These are phyloP conservation scores for Uria aalge DNA, from an alignment of 2,113 vertebrate genomes.

Conservation along the genomic window DNA sequence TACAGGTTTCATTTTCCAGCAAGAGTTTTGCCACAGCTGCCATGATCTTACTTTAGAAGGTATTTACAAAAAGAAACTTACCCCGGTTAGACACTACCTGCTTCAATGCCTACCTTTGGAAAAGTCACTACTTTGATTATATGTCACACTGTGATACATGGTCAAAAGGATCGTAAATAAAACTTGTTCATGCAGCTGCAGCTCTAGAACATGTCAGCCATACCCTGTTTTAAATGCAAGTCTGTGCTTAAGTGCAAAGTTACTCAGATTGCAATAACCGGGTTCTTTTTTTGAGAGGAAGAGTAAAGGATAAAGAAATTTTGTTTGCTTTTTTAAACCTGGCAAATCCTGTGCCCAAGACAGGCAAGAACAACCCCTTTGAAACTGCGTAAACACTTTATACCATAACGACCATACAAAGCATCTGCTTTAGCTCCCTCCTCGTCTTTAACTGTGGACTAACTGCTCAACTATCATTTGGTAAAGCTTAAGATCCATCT, in stretches of 20 bases:
- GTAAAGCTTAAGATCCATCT: neutral
- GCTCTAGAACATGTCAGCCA: neutral
- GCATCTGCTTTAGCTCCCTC: neutral
- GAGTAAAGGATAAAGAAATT: neutral
- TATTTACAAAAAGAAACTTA: neutral
- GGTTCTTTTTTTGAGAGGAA: neutral
- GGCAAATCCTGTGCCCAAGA: neutral
- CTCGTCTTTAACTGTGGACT: neutral
- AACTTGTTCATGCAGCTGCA: neutral
- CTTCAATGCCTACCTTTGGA: neutral
- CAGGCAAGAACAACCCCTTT: fast-evolving
- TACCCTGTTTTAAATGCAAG: neutral
- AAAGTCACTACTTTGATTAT: neutral
- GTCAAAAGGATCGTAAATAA: neutral
- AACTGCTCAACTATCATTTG: neutral
- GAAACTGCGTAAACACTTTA: neutral
- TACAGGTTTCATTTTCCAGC: neutral
- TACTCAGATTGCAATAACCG: neutral
- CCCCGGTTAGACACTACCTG: fast-evolving
- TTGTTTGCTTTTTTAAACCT: neutral
- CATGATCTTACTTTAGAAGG: neutral
- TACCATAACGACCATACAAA: neutral
- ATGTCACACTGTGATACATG: neutral
- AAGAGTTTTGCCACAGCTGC: neutral
- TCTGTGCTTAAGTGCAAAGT: neutral